phyloP scores from a whole-genome alignment of 2,888 invertebrate genomes.

The Thymelicus lineola region DNA sequence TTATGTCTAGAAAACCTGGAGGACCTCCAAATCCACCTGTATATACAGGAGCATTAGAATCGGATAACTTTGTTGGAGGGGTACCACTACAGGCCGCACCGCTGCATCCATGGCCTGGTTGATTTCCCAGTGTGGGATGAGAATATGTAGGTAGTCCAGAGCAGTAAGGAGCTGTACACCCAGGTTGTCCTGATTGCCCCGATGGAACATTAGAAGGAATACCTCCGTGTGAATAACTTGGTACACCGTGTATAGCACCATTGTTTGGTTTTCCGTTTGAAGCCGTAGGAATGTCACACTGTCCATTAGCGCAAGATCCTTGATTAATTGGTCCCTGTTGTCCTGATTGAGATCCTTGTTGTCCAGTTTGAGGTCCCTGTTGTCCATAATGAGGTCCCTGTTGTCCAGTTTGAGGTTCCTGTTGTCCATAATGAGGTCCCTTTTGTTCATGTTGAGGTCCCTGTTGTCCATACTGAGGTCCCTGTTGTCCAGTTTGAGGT shows the following conservation, averaged over 20 bases:
- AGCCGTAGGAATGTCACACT: constrained; percentile 3
- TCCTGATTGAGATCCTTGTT: neutral
- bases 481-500: neutral
- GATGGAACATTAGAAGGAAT: constrained; percentile 23
- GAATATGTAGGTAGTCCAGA: constrained; percentile 15
- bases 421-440: neutral
- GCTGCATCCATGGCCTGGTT: constrained; percentile 19
- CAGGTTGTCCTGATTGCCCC: constrained; percentile 19
- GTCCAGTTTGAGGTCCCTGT: too few species aligned
- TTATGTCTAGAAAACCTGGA: constrained; percentile 5
- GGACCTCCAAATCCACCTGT: constrained; percentile 45
- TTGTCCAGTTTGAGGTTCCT: constrained; percentile 12
- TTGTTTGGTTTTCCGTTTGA: neutral
- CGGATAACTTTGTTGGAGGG: constrained; percentile 17
- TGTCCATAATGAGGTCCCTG: neutral
- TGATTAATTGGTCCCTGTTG: constrained; percentile 24
- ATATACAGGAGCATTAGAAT: constrained; percentile 38
- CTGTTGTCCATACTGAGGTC: too few species aligned
- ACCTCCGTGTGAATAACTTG: constrained; percentile 40
- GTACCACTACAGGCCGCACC: constrained; percentile 8
- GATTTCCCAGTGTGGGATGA: constrained; percentile 4
- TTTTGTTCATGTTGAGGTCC: neutral
- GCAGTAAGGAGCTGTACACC: constrained; percentile 52
- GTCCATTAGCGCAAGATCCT: constrained; percentile 5
- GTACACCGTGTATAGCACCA: constrained; percentile 20